Evolutionary conservation across 1,140 invertebrate species (phyloP).

Genomic region (Carcinoscorpius rotundicauda): DNA sequence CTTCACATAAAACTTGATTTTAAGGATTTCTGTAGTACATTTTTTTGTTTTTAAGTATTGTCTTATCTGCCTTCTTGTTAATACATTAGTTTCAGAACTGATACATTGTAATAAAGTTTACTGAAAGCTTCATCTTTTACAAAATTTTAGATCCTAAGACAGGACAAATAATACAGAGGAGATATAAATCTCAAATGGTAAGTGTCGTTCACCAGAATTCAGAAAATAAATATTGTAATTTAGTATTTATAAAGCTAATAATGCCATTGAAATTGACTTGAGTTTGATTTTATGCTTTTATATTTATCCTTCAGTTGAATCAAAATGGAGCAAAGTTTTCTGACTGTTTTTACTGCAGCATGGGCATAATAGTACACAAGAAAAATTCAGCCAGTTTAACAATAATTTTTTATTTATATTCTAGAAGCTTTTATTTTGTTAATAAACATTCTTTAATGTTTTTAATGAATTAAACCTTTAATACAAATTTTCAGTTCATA

Average conservation of each 20-base stretch:
- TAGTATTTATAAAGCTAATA: not conserved
- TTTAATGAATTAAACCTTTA: no score
- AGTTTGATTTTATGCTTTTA: not conserved
- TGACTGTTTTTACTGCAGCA: not conserved
- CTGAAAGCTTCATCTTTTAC: not conserved
- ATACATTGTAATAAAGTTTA: not conserved
- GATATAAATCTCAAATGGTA: slow-evolving; percentile 97
- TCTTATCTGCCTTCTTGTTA: not conserved
- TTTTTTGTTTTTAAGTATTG: not conserved
- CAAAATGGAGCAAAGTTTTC: not conserved
- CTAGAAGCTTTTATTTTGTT: no score
- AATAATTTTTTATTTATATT: no score
- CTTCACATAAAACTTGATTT: not conserved
- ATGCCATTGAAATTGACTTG: no score
- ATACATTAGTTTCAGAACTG: not conserved
- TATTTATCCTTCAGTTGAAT: not conserved
- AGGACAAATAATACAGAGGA: slow-evolving; percentile 85
- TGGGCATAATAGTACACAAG: not conserved
- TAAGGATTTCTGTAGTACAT: not conserved
- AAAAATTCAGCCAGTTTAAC: not conserved
- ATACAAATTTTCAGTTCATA: no score
- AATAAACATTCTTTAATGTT: no score
- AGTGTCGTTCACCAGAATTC: slow-evolving; percentile 36
- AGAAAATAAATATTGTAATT: not conserved
- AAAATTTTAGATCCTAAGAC: slow-evolving; percentile 84